Evolutionary conservation across 2,888 invertebrate genomes (phyloP), one percentile per base, ranked within the genome.

Genomic region (Ennomos quercinarius): DNA sequence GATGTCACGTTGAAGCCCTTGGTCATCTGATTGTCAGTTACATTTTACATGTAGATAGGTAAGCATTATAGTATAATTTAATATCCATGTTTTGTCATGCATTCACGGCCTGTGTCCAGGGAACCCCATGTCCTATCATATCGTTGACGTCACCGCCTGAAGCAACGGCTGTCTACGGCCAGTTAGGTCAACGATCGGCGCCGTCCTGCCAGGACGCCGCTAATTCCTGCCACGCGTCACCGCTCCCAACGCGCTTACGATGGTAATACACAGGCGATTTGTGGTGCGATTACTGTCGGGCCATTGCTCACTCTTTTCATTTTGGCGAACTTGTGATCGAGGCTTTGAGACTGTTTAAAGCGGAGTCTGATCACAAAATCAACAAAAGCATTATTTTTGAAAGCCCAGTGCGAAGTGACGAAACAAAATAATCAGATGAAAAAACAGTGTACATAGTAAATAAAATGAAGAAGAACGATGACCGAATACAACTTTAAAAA

Each of bases 151-250:
- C 66, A 63, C 43, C 56, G 49, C 39, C 47, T 61, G 50, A 59
- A 38, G 61, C 61, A 41, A 61, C 52, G 57, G 40, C 59, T 55
- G 64, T 56, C 57, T 52, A 55, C 51, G 52, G 58, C 52, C 66
- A 61, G 70, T 50, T 75, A 63, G 87, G 86, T 88, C 86, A 89
- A 85, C 76, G 89, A 64, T 81, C 89, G 80, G 71, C 76, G 76
- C 71, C 82, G 84, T 87, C 86, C 87, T 83, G 85, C 72, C 88
- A 89, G 90, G 89, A 90, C 86, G 85, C 83, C 79, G 78, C 81
- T 87, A 87, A 88, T 89, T 88, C 87, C 82, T 81, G 80, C 78
- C 85, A 86, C 87, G 84, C 84, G 85, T 78, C 67, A 61, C 64
- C 57, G 61, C 67, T 61, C 56, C 42, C 59, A 55, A 46, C 44